Base-by-base conservation (phyloP, 2,888 invertebrate species). In the Chrysotoxum bicinctum region DNA sequence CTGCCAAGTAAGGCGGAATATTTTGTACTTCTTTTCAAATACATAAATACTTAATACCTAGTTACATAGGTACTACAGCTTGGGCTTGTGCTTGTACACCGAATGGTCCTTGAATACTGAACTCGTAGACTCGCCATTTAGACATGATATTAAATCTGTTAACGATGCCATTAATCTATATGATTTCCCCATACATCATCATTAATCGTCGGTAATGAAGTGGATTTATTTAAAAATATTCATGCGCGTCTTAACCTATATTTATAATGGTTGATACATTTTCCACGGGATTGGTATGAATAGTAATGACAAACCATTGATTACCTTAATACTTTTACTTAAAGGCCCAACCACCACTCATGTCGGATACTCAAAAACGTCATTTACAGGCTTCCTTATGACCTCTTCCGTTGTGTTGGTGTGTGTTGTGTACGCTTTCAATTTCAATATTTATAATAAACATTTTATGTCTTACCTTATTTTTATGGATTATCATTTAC, bases 401-500 rank as follows among this genome's bases (percentile, higher is more conserved):
- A 43, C 40, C 60, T 26, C 43, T 43, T 40, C 43, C 21, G 23
- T 6, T 16, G 26, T 30, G 26, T n/a, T 2, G 19, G 14, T 37
- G 56, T 4, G 14, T 37, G 37, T 40, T 16, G 16, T 64, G 3
- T 21, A 30, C 12, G 21, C 30, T 64, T 12, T 45, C 30, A 48
- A 35, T 66, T 66, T 62, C 40, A 43, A 60, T 60, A 60, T 60
- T 21, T n/a, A n/a, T n/a, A n/a, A 19, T 19, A 66, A 50, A 50
- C n/a, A 32, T 45, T 66, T 3, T n/a, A 16, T 23, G 5, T 35
- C n/a, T n/a, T 4, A 23, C 50, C 35, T 66, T 58, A 81, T 73
- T 85, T 85, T 85, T 45, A 85, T 81, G 77, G 37, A 68, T 56
- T 72, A 76, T 77, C 85, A 77, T 85, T 85, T 50, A 43, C 40